phyloP scores from a whole-genome alignment of 1,140 invertebrate species.

The Aphelenchoides fujianensis region DNA sequence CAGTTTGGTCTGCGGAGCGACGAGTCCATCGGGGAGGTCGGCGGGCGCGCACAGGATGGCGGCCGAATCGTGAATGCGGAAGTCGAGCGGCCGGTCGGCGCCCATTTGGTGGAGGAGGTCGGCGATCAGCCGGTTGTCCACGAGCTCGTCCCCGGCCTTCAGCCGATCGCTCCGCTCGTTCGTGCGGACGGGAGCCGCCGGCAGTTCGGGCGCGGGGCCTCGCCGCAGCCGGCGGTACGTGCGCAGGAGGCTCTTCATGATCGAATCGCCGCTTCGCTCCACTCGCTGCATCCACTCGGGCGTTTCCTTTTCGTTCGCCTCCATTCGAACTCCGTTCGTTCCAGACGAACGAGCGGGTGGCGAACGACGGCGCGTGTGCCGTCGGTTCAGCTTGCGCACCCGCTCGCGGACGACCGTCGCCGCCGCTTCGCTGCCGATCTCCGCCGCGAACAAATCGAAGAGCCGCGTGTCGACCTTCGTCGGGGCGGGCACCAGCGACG shows the following conservation, averaged over 20 bases:
- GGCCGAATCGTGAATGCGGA: background rate
- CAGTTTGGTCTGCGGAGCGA: background rate
- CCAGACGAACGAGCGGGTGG: background rate
- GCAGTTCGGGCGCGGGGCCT: background rate
- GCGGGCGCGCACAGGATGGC: background rate
- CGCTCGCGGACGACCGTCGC: background rate
- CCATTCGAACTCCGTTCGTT: background rate
- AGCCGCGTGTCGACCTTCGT: background rate
- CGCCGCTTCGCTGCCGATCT: background rate
- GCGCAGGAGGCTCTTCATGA: background rate
- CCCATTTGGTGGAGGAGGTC: background rate
- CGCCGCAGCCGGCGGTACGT: background rate
- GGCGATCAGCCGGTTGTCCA: background rate
- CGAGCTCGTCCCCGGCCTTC: background rate
- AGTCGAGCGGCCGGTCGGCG: background rate
- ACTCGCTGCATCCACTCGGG: background rate
- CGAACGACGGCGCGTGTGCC: too few species aligned
- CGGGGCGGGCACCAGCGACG: background rate
- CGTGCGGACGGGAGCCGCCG: too few species aligned
- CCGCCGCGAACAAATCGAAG: background rate
- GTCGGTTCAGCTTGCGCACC: too few species aligned
- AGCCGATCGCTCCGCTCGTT: background rate
- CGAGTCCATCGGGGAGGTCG: background rate
- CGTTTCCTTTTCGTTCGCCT: background rate
- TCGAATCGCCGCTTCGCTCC: background rate